Evolutionary conservation across 2,888 invertebrate genomes (phyloP), one percentile per base, ranked within the genome.

Genomic region (Erpobdella octoculata): DNA sequence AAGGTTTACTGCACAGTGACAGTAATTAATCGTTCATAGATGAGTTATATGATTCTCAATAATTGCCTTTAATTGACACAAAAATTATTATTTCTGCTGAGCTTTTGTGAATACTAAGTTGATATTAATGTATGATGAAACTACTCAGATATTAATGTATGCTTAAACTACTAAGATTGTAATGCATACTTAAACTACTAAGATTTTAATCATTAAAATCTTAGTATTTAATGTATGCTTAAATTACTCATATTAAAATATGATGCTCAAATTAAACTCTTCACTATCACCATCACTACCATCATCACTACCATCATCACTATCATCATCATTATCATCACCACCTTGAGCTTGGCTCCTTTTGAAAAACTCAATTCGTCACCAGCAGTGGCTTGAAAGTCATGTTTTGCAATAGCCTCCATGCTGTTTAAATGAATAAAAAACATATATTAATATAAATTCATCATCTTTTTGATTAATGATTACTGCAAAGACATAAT

Each of bases 391-490:
- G 97, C 97, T 85, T 90, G 91, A 86, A 99, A 98, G 87, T 98
- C 97, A 87, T 98, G 97, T 88, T 95, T 96, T 80, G 97, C 96
- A 85, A 91, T 88, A 84, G 98, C 98, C 89, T 98, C 98, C 98
- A 98, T 98, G n/a, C 66, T 72, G 15, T 28, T 53, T 21, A 53
- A 53, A 53, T 6, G 2, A 53, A 12, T 6, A 18, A 53, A 28
- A 53, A n/a, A n/a, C n/a, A n/a, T n/a, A n/a, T n/a, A n/a, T n/a
- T n/a, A n/a, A n/a, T n/a, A n/a, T n/a, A n/a, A n/a, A n/a, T n/a
- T n/a, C n/a, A n/a, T n/a, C n/a, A n/a, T n/a, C n/a, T n/a, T n/a
- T n/a, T n/a, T n/a, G n/a, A n/a, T n/a, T n/a, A n/a, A n/a, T n/a
- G n/a, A n/a, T n/a, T n/a, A n/a, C n/a, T n/a, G n/a, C n/a, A n/a